Evolutionary conservation across 2,113 vertebrate species (phyloP).

Genomic region (Oncorhynchus clarkii): DNA sequence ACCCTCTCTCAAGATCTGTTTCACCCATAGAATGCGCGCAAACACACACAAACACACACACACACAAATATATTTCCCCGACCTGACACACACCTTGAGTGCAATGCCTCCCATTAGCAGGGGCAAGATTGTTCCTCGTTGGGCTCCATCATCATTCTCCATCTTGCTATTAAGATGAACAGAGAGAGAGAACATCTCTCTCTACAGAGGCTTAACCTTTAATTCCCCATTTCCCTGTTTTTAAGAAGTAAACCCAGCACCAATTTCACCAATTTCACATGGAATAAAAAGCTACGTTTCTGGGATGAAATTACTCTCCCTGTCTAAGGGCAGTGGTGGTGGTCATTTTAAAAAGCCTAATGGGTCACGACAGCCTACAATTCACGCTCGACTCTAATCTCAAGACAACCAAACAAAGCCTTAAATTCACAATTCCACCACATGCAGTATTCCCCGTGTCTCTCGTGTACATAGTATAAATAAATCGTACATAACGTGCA

Average conservation of each 20-base stretch:
- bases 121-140: background rate
- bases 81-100: background rate
- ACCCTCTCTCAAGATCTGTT: too few species aligned
- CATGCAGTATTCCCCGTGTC: slow-evolving; percentile 6
- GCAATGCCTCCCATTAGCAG: background rate
- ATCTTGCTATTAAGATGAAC: slow-evolving; percentile 5
- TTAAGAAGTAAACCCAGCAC: slow-evolving; percentile 8
- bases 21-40: background rate
- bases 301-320: slow-evolving; percentile 8
- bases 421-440: slow-evolving; percentile 27
- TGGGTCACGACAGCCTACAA: slow-evolving; percentile 18
- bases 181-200: background rate
- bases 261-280: slow-evolving; percentile 9
- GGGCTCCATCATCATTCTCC: background rate
- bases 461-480: slow-evolving; percentile 42
- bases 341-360: slow-evolving; percentile 17
- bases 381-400: slow-evolving; percentile 23
- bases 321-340: background rate
- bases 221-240: background rate
- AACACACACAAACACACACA: background rate
- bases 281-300: background rate
- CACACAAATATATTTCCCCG: background rate
- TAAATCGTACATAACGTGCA: slow-evolving; percentile 24
- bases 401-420: slow-evolving; percentile 38
- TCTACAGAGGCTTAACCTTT: background rate